Conservation (phyloP, 2,113 vertebrate species). For the Colaptes auratus region DNA sequence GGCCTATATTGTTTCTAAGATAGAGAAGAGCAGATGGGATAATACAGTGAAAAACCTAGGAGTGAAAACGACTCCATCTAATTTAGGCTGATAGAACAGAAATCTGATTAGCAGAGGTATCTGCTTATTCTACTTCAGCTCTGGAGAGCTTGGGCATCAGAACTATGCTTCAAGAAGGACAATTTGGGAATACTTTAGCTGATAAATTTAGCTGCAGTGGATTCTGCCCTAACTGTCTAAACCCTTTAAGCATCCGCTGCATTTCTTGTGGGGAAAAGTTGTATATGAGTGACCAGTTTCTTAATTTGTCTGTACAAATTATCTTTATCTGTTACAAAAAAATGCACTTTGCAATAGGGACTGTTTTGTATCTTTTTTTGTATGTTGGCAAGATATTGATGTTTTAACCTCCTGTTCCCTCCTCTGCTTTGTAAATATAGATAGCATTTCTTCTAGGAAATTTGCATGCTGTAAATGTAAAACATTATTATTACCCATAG, state of each 20-base stretch:
- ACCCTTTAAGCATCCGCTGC: background rate
- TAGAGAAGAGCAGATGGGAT: background rate
- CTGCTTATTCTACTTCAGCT: background rate
- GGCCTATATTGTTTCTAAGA: background rate
- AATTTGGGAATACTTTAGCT: background rate
- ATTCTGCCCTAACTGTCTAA: background rate
- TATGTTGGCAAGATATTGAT: background rate
- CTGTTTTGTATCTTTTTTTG: background rate
- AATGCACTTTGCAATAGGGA: background rate
- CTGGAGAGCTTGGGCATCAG: background rate
- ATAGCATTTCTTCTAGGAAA: background rate
- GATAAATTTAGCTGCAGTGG: background rate
- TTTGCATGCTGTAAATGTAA: background rate
- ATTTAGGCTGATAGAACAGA: background rate
- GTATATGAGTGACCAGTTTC: accelerated
- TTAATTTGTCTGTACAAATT: background rate
- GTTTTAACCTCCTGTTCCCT: background rate
- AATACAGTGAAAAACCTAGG: background rate
- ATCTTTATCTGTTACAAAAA: background rate
- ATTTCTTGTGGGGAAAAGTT: background rate
- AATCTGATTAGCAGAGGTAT: background rate
- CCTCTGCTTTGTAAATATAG: background rate
- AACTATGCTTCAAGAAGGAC: background rate
- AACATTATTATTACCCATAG: background rate
- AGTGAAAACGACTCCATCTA: background rate